Evolutionary conservation across 2,797 vertebrate genomes (phyloP), one percentile per base, ranked within the genome.

Genomic region (Eulemur mongoz): DNA sequence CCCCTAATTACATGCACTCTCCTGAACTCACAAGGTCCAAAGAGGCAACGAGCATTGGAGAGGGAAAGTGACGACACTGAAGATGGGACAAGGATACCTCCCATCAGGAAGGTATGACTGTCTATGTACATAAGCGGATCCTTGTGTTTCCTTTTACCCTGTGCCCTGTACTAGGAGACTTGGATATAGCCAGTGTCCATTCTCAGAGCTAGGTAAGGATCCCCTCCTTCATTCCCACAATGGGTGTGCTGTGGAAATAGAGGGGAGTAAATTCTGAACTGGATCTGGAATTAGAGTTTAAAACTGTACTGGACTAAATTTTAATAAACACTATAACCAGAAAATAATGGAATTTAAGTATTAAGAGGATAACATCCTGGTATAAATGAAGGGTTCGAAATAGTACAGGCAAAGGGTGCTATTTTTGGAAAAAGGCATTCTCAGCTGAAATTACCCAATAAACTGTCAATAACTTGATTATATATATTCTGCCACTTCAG

Each of bases 271-370:
- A 70, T 2, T 84, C 65, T n/a, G 15, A 57, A 67, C 43, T 38
- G n/a, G 4, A 61, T 63, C 43, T 75, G 48, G 87, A 15, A 48
- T 35, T 83, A 79, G 43, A 88, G 6, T 43, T 86, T 89, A 72
- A 73, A 95, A 67, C 48, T 48, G 65, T 5, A 57, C 5, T 50
- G 5, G 23, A 35, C 12, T 65, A 38, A 50, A 25, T 52, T 61
- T 35, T 35, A 89, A 67, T 35, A 70, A 88, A 40, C 12, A 43
- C n/a, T 4, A 63, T 43, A 69, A 82, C 5, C 32, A 45, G 50
- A 76, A 94, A 45, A n/a, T 15, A 75, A 57, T 70, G 25, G 5
- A 57, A 50, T 89, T 40, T 89, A 32, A 80, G 43, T 82, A 83
- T 20, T 54, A 91, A 72, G 40, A 78, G 10, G 54, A 67, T 1